Percentiles rank a stretch among this genome's conserved stretches.
Conservation (phyloP, 1,140 invertebrate species). For the Macrostomum lignano region DNA sequence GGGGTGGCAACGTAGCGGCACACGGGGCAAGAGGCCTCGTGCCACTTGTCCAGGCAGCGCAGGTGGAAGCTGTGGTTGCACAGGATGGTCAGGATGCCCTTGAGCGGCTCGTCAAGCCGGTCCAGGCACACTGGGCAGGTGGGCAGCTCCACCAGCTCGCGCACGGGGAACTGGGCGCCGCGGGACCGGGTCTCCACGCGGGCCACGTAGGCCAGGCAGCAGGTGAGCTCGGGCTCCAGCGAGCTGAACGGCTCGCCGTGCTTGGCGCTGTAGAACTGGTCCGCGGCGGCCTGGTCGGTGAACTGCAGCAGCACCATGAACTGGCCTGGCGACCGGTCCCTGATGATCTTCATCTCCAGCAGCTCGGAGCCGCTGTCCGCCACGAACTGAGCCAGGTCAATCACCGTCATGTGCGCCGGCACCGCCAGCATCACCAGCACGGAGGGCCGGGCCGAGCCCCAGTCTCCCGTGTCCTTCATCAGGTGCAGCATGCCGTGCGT, state of each 20-base stretch:
- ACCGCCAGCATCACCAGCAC: not conserved
- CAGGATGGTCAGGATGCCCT: constrained; percentile 78
- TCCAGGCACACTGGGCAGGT: constrained; percentile 86
- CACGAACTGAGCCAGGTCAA: not conserved
- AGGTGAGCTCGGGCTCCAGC: constrained; percentile 60
- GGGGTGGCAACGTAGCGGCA: constrained; percentile 51
- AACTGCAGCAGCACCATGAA: not conserved
- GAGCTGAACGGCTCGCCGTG: constrained; percentile 72
- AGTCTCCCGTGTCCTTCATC: not conserved
- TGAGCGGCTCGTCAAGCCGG: constrained; percentile 71
- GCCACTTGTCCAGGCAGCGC: constrained; percentile 72
- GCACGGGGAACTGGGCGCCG: not conserved
- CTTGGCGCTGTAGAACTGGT: constrained; percentile 52
- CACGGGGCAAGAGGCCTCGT: constrained; percentile 43
- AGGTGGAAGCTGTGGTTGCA: constrained; percentile 95
- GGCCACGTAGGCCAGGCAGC: constrained; percentile 75
- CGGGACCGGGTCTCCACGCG: constrained; percentile 46
- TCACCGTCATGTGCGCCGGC: not conserved
- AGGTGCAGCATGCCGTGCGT: constrained; percentile 1
- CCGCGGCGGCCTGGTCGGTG: not conserved
- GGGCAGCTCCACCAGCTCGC: constrained; percentile 57
- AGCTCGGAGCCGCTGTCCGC: not conserved
- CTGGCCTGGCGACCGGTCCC: not conserved
- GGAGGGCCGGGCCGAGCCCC: not conserved
- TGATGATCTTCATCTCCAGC: not conserved